These are phyloP conservation scores for Hypolimnas misippus DNA, from an alignment of 2,888 invertebrate genomes.

Conservation along the genomic window DNA sequence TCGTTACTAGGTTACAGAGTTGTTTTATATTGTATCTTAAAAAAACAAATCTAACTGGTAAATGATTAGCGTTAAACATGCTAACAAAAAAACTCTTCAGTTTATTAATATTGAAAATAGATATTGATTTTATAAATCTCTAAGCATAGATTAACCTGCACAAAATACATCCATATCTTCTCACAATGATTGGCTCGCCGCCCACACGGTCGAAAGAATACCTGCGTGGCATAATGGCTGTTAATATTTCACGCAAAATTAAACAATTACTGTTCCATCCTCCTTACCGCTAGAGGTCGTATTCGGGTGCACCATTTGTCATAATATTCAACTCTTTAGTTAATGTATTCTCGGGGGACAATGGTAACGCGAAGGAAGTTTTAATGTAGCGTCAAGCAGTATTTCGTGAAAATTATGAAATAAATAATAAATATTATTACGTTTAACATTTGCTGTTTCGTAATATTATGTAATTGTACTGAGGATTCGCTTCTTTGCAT, in stretches of 20 bases:
- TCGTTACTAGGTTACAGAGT: too few species aligned
- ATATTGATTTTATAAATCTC: too few species aligned
- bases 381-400: conserved; percentile 11
- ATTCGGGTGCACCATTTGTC: conserved; percentile 24
- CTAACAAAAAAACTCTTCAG: too few species aligned
- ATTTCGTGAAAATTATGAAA: conserved; percentile 4
- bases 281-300: conserved; percentile 16
- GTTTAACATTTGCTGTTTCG: neutral
- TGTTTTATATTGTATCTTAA: too few species aligned
- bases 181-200: conserved; percentile 4
- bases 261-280: conserved; percentile 24
- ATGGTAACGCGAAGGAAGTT: conserved; percentile 12
- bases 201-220: conserved; percentile 10
- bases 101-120: too few species aligned
- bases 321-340: conserved; percentile 26
- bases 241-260: conserved; percentile 31
- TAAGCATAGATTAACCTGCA: too few species aligned
- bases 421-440: conserved; percentile 4
- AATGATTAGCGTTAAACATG: too few species aligned
- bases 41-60: too few species aligned
- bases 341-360: conserved; percentile 18
- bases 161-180: conserved; percentile 13
- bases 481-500: neutral
- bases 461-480: neutral
- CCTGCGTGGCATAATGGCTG: conserved; percentile 15